Percentiles rank a stretch among this genome's conserved stretches.
These are phyloP conservation scores for Rhinolophus sinicus DNA, from an alignment of 2,113 vertebrate genomes.

Conservation along the genomic window DNA sequence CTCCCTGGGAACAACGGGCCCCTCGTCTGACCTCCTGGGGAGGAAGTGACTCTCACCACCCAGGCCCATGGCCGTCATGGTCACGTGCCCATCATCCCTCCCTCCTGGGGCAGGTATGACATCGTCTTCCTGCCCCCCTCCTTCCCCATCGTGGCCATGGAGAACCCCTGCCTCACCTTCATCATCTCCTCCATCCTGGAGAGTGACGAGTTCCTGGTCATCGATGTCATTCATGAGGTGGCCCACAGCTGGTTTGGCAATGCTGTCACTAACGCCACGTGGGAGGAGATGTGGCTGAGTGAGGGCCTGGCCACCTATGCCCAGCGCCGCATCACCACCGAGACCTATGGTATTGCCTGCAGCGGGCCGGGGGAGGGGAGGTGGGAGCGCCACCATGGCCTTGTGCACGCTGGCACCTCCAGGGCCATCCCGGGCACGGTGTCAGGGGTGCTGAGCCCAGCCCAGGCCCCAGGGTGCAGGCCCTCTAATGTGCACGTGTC, in stretches of 20 bases:
- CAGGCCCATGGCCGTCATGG: neutral
- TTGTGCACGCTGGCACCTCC: neutral
- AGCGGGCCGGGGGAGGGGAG: rapidly evolving
- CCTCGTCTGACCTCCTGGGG: neutral
- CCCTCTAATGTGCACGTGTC: neutral
- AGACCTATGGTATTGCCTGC: conserved; percentile 90
- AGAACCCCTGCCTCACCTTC: conserved; percentile 98
- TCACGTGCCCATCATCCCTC: neutral
- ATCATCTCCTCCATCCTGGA: conserved; percentile 99
- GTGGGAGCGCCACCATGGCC: neutral
- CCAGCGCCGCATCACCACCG: conserved; percentile 95
- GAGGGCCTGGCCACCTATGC: conserved; percentile 97
- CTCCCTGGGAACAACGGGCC: neutral
- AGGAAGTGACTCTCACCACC: rapidly evolving
- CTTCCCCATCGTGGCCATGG: conserved; percentile 99
- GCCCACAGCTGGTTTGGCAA: conserved; percentile 99
- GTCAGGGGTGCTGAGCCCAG: neutral
- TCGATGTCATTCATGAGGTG: conserved; percentile 96
- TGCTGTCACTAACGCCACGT: conserved; percentile 96
- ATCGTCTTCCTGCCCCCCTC: conserved; percentile 98
- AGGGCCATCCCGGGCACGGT: rapidly evolving
- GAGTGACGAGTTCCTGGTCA: conserved; percentile 96
- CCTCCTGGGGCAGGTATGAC: conserved; percentile 90
- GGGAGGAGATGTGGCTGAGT: conserved; percentile 99
- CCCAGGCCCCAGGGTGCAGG: neutral